These are phyloP conservation scores for Tineola bisselliella DNA, from an alignment of 2,888 invertebrate genomes.

Conservation along the genomic window DNA sequence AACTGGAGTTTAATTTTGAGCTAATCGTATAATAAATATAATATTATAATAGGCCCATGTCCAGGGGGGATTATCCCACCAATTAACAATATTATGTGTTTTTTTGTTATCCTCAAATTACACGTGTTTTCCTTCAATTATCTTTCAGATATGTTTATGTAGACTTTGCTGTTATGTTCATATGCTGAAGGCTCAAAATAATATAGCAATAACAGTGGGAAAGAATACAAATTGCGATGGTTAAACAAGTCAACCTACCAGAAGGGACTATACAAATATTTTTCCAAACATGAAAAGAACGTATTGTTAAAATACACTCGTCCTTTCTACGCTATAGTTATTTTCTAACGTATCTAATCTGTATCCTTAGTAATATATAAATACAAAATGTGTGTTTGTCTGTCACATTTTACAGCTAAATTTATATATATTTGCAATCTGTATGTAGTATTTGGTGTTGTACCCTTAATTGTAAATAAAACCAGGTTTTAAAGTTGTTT, in stretches of 20 bases:
- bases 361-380: too few species aligned
- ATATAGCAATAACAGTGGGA: not conserved
- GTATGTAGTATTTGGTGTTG: too few species aligned
- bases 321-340: not conserved
- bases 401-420: too few species aligned
- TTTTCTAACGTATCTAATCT: not conserved
- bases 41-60: too few species aligned
- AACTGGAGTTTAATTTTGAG: too few species aligned
- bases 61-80: not conserved
- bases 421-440: too few species aligned
- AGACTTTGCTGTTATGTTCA: not conserved
- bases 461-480: too few species aligned
- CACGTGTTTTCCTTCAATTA: not conserved
- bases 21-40: too few species aligned
- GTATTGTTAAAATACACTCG: not conserved
- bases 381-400: too few species aligned
- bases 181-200: not conserved
- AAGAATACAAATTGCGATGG: not conserved
- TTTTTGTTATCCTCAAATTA: not conserved
- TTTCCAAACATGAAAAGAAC: not conserved
- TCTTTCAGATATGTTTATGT: not conserved
- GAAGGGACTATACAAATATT: conserved; percentile 1
- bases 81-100: not conserved
- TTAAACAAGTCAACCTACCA: conserved; percentile 4
- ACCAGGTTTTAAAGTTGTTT: too few species aligned